Evolutionary conservation across 2,888 invertebrate genomes (phyloP), one percentile per base, ranked within the genome.

Genomic region (Allolobophora icterica): DNA sequence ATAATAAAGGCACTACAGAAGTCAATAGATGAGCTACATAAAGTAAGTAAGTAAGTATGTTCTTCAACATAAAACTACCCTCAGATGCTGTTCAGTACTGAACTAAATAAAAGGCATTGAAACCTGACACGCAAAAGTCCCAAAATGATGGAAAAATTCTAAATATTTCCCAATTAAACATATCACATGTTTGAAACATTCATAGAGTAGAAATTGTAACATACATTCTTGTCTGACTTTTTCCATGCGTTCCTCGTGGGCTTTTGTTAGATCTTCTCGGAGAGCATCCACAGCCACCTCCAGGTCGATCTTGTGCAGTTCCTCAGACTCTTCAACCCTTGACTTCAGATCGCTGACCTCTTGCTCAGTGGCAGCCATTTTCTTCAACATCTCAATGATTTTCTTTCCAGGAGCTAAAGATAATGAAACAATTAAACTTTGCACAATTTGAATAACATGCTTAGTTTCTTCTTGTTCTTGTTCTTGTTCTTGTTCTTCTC

Each of bases 231-330:
- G 93, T 91, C 92, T 93, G 24, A 94, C 92, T 91, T 93, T 94
- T 90, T 95, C 94, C 24, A 94, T 93, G 42, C 94, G 94, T 92
- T 94, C 95, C 33, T 93, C 91, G 8, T 94, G 92, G 38, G 91
- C 92, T 38, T 94, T 93, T 89, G 94, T 94, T 21, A 94, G 93
- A 58, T 95, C 95, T 92, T 94, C 94, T 34, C 94, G 93, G 45
- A 93, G 92, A 1, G 92, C 90, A 11, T 94, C 92, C 40, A 94
- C 87, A 45, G 94, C 93, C 33, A 91, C 90, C 89, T 94, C 92
- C 84, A 94, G 89, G 38, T 95, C 95, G 17, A 92, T 93, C 91
- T 94, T 93, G 91, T 94, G 94, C 45, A 93, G 91, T 8, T 92
- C 91, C 38, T 94, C 94, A 91, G 94, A 90, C 40, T 93, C 93